Conservation (phyloP, 92 coral and sea anemone species). For the Palythoa grandiflora region DNA sequence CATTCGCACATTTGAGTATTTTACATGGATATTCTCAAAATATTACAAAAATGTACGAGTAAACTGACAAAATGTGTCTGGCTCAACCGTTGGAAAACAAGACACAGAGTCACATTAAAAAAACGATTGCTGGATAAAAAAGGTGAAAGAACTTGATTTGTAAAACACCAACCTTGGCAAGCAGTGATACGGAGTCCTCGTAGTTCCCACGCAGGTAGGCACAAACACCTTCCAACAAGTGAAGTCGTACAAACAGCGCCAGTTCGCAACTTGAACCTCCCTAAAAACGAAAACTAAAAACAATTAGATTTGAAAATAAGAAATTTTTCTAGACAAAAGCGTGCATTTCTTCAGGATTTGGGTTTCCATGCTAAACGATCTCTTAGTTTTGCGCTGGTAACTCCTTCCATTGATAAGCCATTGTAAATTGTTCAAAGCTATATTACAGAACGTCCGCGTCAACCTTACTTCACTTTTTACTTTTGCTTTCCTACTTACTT, state of each 20-base stretch:
- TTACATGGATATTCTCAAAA: neutral
- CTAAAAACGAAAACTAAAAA: conserved; percentile 48
- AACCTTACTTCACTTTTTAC: too few relatives aligned
- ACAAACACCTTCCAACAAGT: conserved; percentile 86
- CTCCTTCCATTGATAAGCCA: too few relatives aligned
- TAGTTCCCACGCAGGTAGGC: conserved; percentile 80
- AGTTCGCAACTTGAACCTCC: conserved; percentile 88
- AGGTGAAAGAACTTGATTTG: neutral
- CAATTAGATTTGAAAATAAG: neutral
- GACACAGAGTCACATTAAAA: too few relatives aligned
- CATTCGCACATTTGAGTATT: neutral
- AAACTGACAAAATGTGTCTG: too few relatives aligned
- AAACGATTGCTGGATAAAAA: too few relatives aligned
- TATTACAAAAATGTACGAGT: too few relatives aligned
- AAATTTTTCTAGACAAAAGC: neutral
- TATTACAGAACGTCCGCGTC: too few relatives aligned
- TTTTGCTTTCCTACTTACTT: too few relatives aligned
- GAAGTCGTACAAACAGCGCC: conserved; percentile 88
- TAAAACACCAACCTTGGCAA: conserved; percentile 54
- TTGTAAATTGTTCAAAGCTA: neutral
- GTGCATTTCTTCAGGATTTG: too few relatives aligned
- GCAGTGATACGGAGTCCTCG: conserved; percentile 49
- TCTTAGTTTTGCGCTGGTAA: too few relatives aligned
- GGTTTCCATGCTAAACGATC: too few relatives aligned
- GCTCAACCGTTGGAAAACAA: too few relatives aligned